A percentile compares a stretch with the other conserved stretches of the same genome.
Evolutionary conservation across 1,140 invertebrate species (phyloP).

Genomic region (Prorops nasuta): DNA sequence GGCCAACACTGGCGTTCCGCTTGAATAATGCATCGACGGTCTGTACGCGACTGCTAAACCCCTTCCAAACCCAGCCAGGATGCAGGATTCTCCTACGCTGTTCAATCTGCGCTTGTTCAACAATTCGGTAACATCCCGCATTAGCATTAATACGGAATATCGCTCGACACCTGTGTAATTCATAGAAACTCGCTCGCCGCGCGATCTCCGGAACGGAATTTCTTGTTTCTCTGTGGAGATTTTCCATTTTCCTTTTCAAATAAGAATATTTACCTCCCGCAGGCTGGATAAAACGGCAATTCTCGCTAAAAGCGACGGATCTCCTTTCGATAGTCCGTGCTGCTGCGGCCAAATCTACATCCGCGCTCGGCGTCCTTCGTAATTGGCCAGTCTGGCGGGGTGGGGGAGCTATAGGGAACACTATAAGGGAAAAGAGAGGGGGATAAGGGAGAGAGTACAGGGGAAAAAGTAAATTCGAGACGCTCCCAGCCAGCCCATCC

Average conservation of each 20-base stretch:
- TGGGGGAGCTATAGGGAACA: too few relatives aligned
- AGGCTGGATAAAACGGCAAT: too few relatives aligned
- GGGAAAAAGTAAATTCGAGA: constrained; percentile 2
- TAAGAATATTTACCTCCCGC: too few relatives aligned
- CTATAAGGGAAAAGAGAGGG: constrained; percentile 5
- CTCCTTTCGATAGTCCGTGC: too few relatives aligned
- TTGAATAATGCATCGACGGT: constrained; percentile 53
- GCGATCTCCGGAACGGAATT: too few relatives aligned
- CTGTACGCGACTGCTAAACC: constrained; percentile 43
- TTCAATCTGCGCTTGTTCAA: constrained; percentile 51
- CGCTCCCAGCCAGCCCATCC: neutral
- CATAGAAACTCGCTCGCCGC: constrained; percentile 39
- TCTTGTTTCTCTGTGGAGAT: too few relatives aligned
- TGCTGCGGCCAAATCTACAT: too few relatives aligned
- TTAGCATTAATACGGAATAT: constrained; percentile 51
- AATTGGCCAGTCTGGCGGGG: constrained; percentile 28
- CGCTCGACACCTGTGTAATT: constrained; percentile 48
- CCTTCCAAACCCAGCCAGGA: constrained; percentile 18
- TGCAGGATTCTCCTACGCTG: constrained; percentile 18
- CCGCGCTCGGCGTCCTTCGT: constrained; percentile 11
- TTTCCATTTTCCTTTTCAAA: too few relatives aligned
- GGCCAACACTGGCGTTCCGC: constrained; percentile 38
- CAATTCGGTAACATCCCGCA: constrained; percentile 49
- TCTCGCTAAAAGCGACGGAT: too few relatives aligned
- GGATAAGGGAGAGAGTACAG: neutral